phyloP scores from a whole-genome alignment of 2,797 vertebrate genomes.

The Danio kyathit region DNA sequence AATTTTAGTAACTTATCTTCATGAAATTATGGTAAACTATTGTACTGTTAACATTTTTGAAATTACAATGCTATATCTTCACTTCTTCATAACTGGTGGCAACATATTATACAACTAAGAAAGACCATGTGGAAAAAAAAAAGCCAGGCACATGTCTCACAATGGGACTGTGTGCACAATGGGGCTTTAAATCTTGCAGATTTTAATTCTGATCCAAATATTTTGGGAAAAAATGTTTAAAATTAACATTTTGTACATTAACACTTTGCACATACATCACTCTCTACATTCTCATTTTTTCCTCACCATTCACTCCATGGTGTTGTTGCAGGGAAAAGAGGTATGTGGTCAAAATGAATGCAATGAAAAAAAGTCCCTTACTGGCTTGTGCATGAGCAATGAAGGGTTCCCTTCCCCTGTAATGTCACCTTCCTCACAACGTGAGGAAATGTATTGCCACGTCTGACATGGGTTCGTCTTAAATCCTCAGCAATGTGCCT shows the following conservation, averaged over 20 bases:
- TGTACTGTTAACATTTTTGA: slow-evolving; percentile 7
- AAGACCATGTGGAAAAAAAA: no score
- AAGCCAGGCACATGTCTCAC: background rate
- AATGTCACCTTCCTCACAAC: slow-evolving; percentile 66
- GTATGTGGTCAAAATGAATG: slow-evolving; percentile 92
- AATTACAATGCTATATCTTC: background rate
- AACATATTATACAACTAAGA: background rate
- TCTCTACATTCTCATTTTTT: slow-evolving; percentile 90
- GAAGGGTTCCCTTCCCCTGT: slow-evolving; percentile 68
- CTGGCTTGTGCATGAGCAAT: slow-evolving; percentile 94
- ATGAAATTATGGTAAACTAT: slow-evolving; percentile 6
- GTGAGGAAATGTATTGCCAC: slow-evolving; percentile 74
- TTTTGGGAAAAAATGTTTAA: slow-evolving; percentile 7
- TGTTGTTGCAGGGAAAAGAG: slow-evolving; percentile 99
- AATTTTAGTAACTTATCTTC: background rate
- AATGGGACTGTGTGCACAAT: background rate
- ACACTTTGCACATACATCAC: slow-evolving; percentile 67
- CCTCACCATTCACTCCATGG: slow-evolving; percentile 95
- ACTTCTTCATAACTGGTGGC: background rate
- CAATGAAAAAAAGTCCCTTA: slow-evolving; percentile 83
- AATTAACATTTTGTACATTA: slow-evolving; percentile 67
- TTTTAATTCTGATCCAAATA: background rate
- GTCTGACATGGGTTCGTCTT: slow-evolving; percentile 68
- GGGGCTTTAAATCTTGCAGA: background rate
- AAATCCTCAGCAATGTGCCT: slow-evolving; percentile 80